Evolutionary conservation across 2,888 invertebrate genomes (phyloP).

Genomic region (Sinodicranocentrus sp.): DNA sequence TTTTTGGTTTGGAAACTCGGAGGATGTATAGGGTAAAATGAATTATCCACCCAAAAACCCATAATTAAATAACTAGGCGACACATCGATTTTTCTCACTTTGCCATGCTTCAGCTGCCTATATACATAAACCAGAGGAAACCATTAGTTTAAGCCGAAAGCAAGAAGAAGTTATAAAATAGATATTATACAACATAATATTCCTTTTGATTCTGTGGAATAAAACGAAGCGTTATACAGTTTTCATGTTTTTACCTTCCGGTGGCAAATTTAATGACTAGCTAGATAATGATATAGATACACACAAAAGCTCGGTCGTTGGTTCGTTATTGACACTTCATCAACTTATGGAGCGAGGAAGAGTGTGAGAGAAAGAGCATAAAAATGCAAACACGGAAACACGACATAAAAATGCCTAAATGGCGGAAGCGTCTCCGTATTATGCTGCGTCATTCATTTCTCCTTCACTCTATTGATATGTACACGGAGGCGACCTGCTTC

Average conservation of each 20-base stretch:
- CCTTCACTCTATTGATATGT: neutral
- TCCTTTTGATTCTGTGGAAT: too few relatives aligned
- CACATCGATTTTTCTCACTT: slow-evolving; percentile 19
- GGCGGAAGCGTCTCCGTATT: slow-evolving; percentile 26
- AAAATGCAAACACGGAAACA: slow-evolving; percentile 37
- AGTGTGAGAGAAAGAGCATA: slow-evolving; percentile 11
- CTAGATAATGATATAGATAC: slow-evolving; percentile 17
- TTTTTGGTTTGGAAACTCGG: slow-evolving; percentile 4
- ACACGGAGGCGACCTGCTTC: too few relatives aligned
- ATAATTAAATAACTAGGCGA: slow-evolving; percentile 52
- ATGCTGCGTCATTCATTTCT: neutral
- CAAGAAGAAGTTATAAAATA: too few relatives aligned
- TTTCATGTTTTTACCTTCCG: neutral
- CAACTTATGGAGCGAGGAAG: slow-evolving; percentile 8
- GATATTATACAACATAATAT: too few relatives aligned
- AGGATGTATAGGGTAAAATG: slow-evolving; percentile 33
- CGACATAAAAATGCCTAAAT: slow-evolving; percentile 24
- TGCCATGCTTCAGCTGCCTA: too few relatives aligned
- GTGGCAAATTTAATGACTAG: slow-evolving; percentile 24
- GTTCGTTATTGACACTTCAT: slow-evolving; percentile 45
- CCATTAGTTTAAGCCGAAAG: neutral
- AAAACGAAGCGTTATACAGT: neutral
- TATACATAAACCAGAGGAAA: slow-evolving; percentile 8
- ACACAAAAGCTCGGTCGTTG: neutral
- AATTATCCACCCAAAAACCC: slow-evolving; percentile 35